Evolutionary conservation across 2,797 vertebrate species (phyloP), one percentile per base, ranked within the genome.

Genomic region (Crax fasciolata): DNA sequence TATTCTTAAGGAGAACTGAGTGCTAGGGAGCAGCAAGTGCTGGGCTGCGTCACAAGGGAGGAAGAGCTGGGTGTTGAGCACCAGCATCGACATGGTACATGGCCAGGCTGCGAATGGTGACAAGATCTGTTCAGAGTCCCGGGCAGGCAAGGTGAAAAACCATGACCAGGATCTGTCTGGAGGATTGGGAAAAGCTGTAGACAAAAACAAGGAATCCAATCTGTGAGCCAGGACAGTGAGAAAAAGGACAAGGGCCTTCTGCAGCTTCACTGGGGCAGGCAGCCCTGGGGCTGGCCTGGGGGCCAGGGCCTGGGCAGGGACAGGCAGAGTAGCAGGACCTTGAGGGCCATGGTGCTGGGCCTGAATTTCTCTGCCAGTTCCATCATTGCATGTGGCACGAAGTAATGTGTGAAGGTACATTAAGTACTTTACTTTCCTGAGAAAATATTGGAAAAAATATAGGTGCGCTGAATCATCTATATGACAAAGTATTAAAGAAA

Each of bases 1-100:
- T 18, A n/a, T 65, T 49, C 27, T 81, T 62, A 48, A 43, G 55
- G 38, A 86, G 55, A 68, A 52, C 52, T 19, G 38, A 63, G 44
- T 48, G 28, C 18, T 52, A 68, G 24, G 13, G 38, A 62, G 25
- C 15, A 52, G 30, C 44, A 63, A 35, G n/a, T 78, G 18, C 14
- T 62, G 18, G 15, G 28, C 48, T 86, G 54, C 48, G 57, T 28
- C 6, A 3, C 18, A 21, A 13, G 7, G 48, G 20, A 52, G 49
- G 18, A 67, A 0, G 0, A 73, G 24, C 11, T 43, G 19, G 24
- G 9, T 11, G 19, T 24, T 1, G 0, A 55, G 16, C 24, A 15
- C 43, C 15, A 1, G 51, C 24, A 24, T 2, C 13, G 21, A 15
- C 32, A 54, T 41, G 16, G 11, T 66, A 24, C 16, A 41, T 28